Evolutionary conservation across 2,888 invertebrate genomes (phyloP).

Genomic region (Cantharis lateralis): DNA sequence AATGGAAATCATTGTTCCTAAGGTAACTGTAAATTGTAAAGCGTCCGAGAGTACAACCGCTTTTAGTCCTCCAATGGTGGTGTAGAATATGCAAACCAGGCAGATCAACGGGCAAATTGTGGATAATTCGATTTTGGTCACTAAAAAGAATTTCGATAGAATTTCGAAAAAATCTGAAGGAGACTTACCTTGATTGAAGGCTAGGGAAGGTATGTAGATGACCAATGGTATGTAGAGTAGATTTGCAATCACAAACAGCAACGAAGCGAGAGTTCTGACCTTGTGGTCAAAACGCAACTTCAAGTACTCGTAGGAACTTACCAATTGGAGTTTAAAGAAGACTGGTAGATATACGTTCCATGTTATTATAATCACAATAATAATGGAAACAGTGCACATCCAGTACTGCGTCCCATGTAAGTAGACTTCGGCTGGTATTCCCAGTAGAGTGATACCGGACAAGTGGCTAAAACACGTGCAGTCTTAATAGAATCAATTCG

Average conservation of each 20-base stretch:
- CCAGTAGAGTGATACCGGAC: conserved; percentile 72
- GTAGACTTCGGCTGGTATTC: conserved; percentile 73
- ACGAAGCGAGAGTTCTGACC: conserved; percentile 62
- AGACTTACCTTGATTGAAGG: conserved; percentile 64
- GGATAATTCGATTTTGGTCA: conserved; percentile 60
- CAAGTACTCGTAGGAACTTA: conserved; percentile 69
- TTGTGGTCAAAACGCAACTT: conserved; percentile 64
- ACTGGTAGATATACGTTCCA: conserved; percentile 60
- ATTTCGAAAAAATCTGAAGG: neutral
- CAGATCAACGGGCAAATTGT: conserved; percentile 70
- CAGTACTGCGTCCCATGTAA: conserved; percentile 68
- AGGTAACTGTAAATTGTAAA: conserved; percentile 63
- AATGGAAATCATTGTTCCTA: conserved; percentile 60
- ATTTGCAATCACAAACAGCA: conserved; percentile 62
- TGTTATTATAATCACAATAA: conserved; percentile 45
- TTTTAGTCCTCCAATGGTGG: conserved; percentile 70
- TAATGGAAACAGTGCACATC: conserved; percentile 52
- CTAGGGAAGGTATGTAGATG: conserved; percentile 69
- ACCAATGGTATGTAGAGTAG: conserved; percentile 64
- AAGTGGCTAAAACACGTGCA: conserved; percentile 59
- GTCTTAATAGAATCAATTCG: too few species aligned
- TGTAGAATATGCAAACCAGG: conserved; percentile 75
- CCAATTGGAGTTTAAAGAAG: conserved; percentile 68
- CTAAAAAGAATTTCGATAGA: neutral
- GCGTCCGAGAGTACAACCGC: conserved; percentile 70